Conservation (phyloP, 2,113 vertebrate genomes). For the Apaloderma vittatum region DNA sequence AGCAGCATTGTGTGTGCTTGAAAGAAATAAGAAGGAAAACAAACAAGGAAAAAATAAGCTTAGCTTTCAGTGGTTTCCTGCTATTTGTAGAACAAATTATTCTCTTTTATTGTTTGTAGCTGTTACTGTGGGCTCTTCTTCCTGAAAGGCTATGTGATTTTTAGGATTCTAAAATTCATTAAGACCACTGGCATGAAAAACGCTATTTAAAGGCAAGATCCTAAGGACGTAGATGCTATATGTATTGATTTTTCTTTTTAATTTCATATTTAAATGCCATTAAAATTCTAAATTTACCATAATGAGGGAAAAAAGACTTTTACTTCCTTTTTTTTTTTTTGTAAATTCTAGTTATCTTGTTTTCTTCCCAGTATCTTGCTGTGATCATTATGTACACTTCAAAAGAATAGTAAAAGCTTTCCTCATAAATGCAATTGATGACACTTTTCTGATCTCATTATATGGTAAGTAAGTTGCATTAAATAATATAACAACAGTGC, state of each 20-base stretch:
- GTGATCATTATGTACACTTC: slow-evolving; percentile 82
- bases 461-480: slow-evolving; percentile 81
- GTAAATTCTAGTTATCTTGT: background rate
- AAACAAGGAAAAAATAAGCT: background rate
- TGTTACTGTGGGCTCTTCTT: background rate
- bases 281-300: background rate
- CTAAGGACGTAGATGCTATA: background rate
- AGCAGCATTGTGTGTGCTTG: background rate
- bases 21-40: background rate
- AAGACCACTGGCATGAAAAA: background rate
- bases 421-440: slow-evolving; percentile 85
- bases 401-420: slow-evolving; percentile 86
- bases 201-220: background rate
- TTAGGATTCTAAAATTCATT: background rate
- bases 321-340: background rate
- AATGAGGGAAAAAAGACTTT: background rate
- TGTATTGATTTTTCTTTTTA: background rate
- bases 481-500: background rate
- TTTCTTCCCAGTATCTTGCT: slow-evolving; percentile 76
- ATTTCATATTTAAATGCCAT: background rate
- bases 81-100: background rate
- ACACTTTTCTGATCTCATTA: slow-evolving; percentile 82
- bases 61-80: background rate
- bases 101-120: background rate
- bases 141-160: background rate